phyloP scores from a whole-genome alignment of 2,113 vertebrate species.

The Petromus typicus region DNA sequence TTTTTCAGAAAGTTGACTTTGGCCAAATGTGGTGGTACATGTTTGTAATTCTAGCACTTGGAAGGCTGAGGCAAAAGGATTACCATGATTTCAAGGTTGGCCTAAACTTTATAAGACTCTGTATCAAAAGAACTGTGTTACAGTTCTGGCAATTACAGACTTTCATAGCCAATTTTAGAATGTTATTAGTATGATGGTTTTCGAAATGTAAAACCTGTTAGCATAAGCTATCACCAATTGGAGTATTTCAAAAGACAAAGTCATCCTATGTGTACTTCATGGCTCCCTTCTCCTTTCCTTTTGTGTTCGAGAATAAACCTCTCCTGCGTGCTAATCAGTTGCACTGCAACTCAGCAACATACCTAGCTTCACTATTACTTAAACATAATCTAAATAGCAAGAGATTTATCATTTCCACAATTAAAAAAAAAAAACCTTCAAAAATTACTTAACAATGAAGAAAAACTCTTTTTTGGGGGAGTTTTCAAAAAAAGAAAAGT shows the following conservation, averaged over 20 bases:
- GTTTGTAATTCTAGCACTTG: not conserved
- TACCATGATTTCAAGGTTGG: not conserved
- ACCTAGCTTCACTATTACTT: not conserved
- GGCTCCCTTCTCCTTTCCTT: not conserved
- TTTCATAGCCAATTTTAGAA: slow-evolving; percentile 26
- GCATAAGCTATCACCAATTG: not conserved
- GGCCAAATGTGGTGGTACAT: not conserved
- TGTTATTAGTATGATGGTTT: slow-evolving; percentile 15
- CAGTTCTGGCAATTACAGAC: not conserved
- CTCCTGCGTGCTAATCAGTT: not conserved
- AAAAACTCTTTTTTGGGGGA: too few relatives aligned
- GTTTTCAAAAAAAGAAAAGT: too few relatives aligned
- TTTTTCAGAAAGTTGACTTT: slow-evolving; percentile 6
- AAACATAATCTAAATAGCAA: slow-evolving; percentile 30
- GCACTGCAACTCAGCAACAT: too few relatives aligned
- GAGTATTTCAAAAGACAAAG: slow-evolving; percentile 40
- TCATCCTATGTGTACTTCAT: not conserved
- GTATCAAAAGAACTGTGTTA: not conserved
- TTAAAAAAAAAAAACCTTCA: not conserved
- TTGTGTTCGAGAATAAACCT: not conserved
- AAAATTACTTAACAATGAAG: not conserved
- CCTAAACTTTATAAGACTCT: not conserved
- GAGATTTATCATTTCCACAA: slow-evolving; percentile 45
- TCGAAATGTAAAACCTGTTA: slow-evolving; percentile 10
- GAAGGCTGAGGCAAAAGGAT: not conserved